Conservation (phyloP, 2,888 invertebrate genomes). For the Hyposoter dolosus region DNA sequence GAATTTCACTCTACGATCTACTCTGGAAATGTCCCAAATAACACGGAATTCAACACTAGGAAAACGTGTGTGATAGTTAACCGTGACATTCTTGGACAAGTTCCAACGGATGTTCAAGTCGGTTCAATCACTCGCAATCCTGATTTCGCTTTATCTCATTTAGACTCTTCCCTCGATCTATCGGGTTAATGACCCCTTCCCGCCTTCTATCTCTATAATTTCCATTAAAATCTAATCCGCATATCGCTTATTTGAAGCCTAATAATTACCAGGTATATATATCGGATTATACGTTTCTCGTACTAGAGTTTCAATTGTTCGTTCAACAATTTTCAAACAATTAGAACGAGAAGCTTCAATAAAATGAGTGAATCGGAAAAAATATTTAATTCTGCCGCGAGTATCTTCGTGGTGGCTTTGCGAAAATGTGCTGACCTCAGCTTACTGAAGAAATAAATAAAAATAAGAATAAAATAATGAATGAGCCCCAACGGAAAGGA, state of each 20-base stretch:
- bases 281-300: too few species aligned
- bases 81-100: slow-evolving; percentile 58
- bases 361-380: neutral
- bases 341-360: neutral
- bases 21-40: slow-evolving; percentile 4
- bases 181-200: neutral
- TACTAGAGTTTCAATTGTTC: neutral
- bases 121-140: slow-evolving; percentile 35
- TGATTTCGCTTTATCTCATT: slow-evolving; percentile 46
- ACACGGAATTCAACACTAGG: slow-evolving; percentile 44
- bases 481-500: neutral
- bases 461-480: neutral
- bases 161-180: neutral
- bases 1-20: slow-evolving; percentile 7
- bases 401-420: neutral
- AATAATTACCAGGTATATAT: neutral
- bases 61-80: slow-evolving; percentile 37
- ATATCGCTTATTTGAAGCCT: neutral
- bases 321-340: neutral
- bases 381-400: neutral
- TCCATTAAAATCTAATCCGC: neutral
- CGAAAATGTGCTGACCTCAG: neutral
- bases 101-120: slow-evolving; percentile 58
- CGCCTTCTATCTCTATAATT: neutral
- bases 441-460: neutral